These are phyloP conservation scores for Unio pictorum DNA, from an alignment of 2,888 invertebrate species.

Conservation along the genomic window DNA sequence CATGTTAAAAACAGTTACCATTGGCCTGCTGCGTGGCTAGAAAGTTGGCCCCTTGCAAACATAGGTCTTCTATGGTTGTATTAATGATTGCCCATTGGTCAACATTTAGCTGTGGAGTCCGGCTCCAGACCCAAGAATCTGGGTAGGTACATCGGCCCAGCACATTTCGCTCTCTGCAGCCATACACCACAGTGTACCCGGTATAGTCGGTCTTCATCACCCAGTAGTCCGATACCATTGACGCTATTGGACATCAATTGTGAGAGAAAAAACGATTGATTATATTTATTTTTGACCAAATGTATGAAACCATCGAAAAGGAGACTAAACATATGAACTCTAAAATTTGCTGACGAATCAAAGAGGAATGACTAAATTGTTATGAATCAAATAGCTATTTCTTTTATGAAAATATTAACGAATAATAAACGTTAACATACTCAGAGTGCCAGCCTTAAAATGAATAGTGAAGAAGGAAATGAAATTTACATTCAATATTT, in stretches of 20 bases:
- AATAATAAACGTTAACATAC: too few species aligned
- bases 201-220: constrained; percentile 6
- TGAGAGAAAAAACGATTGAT: too few species aligned
- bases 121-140: background rate
- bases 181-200: constrained; percentile 1
- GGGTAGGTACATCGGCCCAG: background rate
- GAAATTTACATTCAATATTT: too few species aligned
- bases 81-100: background rate
- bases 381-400: too few species aligned
- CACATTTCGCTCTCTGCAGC: background rate
- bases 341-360: too few species aligned
- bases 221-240: background rate
- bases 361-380: too few species aligned
- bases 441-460: too few species aligned
- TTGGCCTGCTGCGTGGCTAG: constrained; percentile 2
- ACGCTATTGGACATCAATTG: background rate
- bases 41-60: background rate
- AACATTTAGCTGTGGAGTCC: background rate
- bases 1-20: background rate
- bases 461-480: too few species aligned
- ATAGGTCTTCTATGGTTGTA: background rate
- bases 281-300: too few species aligned
- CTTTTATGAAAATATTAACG: too few species aligned
- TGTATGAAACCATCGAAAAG: too few species aligned
- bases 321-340: too few species aligned